These are phyloP conservation scores for Cariama cristata DNA, from an alignment of 2,113 vertebrate genomes.

Conservation along the genomic window DNA sequence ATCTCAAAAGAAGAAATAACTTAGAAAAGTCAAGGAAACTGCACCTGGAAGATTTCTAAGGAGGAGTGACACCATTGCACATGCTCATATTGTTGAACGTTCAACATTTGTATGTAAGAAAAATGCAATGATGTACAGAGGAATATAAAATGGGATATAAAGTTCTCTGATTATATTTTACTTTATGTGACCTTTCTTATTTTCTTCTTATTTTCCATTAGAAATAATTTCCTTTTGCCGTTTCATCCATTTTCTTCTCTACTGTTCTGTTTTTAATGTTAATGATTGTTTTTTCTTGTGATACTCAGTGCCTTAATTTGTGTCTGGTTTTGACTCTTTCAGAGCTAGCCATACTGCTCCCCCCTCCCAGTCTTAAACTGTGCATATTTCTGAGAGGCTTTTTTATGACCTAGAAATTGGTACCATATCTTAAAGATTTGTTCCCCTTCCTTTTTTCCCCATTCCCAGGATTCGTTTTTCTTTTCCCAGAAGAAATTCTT, in stretches of 20 bases:
- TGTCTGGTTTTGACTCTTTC: background rate
- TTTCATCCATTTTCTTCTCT: background rate
- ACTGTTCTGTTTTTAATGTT: background rate
- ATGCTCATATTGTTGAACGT: background rate
- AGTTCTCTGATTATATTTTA: background rate
- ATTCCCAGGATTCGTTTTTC: background rate
- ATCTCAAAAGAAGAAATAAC: background rate
- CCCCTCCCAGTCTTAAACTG: background rate
- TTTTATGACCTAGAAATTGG: background rate
- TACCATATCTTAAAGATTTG: background rate
- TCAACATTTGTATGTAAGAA: background rate
- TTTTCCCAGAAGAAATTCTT: background rate
- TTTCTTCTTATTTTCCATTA: background rate
- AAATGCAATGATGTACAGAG: background rate
- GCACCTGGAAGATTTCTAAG: background rate
- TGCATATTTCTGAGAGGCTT: background rate
- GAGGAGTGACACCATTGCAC: background rate
- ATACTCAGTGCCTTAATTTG: background rate
- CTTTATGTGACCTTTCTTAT: background rate
- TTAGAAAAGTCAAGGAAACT: background rate
- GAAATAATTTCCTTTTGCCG: background rate
- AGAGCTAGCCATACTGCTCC: background rate
- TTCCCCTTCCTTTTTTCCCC: background rate
- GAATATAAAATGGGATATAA: background rate
- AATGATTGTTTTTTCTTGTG: background rate